Percentiles rank a stretch among this genome's conserved stretches.
These are phyloP conservation scores for Ypsolopha scabrella DNA, from an alignment of 2,888 invertebrate genomes.

Conservation along the genomic window DNA sequence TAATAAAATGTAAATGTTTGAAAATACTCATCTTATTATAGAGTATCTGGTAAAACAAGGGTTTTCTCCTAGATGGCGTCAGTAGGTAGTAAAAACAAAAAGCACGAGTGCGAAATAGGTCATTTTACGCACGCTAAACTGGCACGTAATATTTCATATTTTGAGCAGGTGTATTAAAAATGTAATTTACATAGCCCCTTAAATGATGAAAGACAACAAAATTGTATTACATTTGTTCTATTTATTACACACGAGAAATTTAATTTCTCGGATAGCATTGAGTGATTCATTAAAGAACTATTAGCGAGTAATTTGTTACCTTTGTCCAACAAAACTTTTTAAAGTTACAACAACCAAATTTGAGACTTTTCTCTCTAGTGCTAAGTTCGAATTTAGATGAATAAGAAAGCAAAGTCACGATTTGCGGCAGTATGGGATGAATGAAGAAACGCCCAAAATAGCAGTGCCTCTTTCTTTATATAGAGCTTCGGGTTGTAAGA, in stretches of 20 bases:
- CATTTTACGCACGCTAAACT: no score
- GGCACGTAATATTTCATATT: no score
- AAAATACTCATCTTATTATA: no score
- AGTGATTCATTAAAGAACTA: slow-evolving; percentile 27
- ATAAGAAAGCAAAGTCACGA: slow-evolving; percentile 19
- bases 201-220: no score
- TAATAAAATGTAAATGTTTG: background rate
- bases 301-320: slow-evolving; percentile 36
- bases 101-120: no score
- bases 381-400: background rate
- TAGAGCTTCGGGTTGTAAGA: background rate
- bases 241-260: slow-evolving; percentile 7
- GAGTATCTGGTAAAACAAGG: no score
- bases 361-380: background rate
- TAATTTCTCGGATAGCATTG: slow-evolving; percentile 5
- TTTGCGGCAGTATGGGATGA: background rate
- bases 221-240: slow-evolving; percentile 1
- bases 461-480: background rate
- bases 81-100: no score
- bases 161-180: no score
- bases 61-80: no score
- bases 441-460: background rate
- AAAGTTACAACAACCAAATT: background rate
- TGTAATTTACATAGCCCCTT: no score
- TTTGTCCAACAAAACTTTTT: slow-evolving; percentile 19